Percentiles rank a stretch among this genome's conserved stretches.
Conservation (phyloP, 2,797 vertebrate genomes). For the Gallinago stenura region DNA sequence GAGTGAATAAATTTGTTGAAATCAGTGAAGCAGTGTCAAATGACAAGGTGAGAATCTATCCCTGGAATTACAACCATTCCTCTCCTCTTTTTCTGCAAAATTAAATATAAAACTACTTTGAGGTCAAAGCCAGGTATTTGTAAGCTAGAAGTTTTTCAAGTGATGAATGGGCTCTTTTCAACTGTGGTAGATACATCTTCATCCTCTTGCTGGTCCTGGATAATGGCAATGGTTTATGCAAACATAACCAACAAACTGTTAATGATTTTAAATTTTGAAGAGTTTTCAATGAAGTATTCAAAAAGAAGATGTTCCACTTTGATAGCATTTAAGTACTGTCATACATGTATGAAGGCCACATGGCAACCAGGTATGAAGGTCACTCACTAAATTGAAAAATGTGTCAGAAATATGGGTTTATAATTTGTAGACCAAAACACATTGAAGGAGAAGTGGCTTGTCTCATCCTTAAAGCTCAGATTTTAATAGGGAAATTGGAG, state of each 20-base stretch:
- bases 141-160: not conserved
- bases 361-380: not conserved
- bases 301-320: not conserved
- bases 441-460: not conserved
- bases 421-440: not conserved
- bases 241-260: not conserved
- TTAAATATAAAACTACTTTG: not conserved
- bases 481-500: slow-evolving; percentile 31
- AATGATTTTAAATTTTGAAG: slow-evolving; percentile 15
- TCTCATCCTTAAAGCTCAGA: slow-evolving; percentile 30
- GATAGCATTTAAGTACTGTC: not conserved
- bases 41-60: not conserved
- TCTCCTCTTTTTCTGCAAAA: not conserved
- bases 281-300: not conserved
- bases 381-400: not conserved
- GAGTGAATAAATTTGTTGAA: not conserved
- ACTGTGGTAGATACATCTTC: not conserved
- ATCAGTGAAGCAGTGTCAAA: not conserved
- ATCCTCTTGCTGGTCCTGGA: not conserved
- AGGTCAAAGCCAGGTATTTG: not conserved
- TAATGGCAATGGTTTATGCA: not conserved
- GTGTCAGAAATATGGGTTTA: slow-evolving; percentile 4
- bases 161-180: not conserved
- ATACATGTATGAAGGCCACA: not conserved
- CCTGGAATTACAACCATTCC: not conserved